A percentile compares a stretch with the other conserved stretches of the same genome.
Evolutionary conservation across 2,113 vertebrate genomes (phyloP).

Genomic region (Polypterus senegalus): DNA sequence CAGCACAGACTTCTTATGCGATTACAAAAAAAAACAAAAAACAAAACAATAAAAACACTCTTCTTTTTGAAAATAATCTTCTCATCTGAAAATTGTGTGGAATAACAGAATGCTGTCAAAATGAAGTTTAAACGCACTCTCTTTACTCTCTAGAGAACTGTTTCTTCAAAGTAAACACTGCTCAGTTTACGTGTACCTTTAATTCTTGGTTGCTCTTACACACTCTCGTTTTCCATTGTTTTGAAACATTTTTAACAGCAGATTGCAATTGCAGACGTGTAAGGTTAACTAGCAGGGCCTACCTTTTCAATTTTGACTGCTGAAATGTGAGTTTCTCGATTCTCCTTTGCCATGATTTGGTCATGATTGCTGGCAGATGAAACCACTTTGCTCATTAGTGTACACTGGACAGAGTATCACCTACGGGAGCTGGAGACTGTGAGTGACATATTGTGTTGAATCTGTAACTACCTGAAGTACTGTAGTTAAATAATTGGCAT

Average conservation of each 20-base stretch:
- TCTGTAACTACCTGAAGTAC: neutral
- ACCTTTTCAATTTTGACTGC: neutral
- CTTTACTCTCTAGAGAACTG: too few species aligned
- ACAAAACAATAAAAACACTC: too few species aligned
- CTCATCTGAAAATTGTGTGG: too few species aligned
- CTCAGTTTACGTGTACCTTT: too few species aligned
- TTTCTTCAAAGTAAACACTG: too few species aligned
- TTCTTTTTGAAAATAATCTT: too few species aligned
- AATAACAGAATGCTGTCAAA: too few species aligned
- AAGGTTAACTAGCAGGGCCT: neutral
- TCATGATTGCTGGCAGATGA: neutral
- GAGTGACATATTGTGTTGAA: slow-evolving; percentile 9
- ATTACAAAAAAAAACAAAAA: too few species aligned
- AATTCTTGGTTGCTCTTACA: too few species aligned
- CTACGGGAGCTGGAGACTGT: neutral
- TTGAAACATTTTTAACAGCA: neutral
- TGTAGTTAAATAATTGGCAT: slow-evolving; percentile 8
- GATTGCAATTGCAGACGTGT: neutral
- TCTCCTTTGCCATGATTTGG: neutral
- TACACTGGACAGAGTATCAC: neutral
- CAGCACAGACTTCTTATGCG: too few species aligned
- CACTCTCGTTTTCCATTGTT: too few species aligned
- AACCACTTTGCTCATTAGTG: neutral
- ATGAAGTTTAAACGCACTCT: too few species aligned
- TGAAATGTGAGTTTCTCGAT: neutral